These are phyloP conservation scores for Spisula solida DNA, from an alignment of 2,888 invertebrate species.

Conservation along the genomic window DNA sequence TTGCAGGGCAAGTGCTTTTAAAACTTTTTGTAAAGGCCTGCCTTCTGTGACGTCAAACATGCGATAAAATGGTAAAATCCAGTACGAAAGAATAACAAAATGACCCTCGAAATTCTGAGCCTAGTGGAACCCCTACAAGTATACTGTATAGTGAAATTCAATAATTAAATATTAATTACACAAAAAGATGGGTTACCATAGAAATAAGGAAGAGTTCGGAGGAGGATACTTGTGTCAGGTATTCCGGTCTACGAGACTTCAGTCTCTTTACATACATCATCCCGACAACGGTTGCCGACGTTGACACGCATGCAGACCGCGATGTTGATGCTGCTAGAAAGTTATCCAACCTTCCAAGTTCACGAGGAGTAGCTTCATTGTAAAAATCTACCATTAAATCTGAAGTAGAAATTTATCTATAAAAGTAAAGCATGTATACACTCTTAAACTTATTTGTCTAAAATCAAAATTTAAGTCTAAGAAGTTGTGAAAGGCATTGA, in stretches of 20 bases:
- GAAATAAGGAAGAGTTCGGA: constrained; percentile 98
- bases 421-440: not conserved
- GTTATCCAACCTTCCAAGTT: constrained; percentile 85
- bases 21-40: too few relatives aligned
- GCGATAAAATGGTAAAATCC: too few relatives aligned
- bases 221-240: constrained; percentile 94
- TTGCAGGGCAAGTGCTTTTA: too few relatives aligned
- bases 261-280: constrained; percentile 97
- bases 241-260: constrained; percentile 92
- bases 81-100: too few relatives aligned
- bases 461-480: too few relatives aligned
- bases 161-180: too few relatives aligned
- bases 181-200: constrained; percentile 90
- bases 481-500: too few relatives aligned
- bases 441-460: too few relatives aligned
- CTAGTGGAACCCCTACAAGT: too few relatives aligned
- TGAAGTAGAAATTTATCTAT: constrained; percentile 86
- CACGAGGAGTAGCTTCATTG: constrained; percentile 89
- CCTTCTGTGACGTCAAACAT: too few relatives aligned
- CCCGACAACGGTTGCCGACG: constrained; percentile 97
- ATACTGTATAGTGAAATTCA: too few relatives aligned
- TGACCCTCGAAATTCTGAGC: too few relatives aligned
- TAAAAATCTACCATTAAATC: constrained; percentile 95
- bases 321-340: constrained; percentile 88
- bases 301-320: constrained; percentile 94